These are phyloP conservation scores for Scaptomyza polygonia DNA, from an alignment of 2,888 invertebrate genomes.

Conservation along the genomic window DNA sequence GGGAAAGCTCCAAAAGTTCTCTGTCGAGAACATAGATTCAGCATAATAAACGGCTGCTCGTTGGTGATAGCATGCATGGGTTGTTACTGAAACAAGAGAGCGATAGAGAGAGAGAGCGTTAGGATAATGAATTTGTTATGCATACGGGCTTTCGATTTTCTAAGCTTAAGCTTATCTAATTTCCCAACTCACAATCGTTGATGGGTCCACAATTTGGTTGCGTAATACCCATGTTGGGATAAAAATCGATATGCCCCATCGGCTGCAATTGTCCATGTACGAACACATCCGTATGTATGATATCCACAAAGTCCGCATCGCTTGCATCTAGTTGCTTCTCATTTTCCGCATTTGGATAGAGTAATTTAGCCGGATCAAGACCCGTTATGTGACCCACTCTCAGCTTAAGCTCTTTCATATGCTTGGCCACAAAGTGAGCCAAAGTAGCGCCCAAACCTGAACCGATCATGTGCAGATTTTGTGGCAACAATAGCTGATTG, in stretches of 20 bases:
- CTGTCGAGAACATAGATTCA: constrained; percentile 85
- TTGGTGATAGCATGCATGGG: constrained; percentile 85
- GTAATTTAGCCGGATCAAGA: constrained; percentile 87
- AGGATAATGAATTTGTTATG: too few species aligned
- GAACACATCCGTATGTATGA: constrained; percentile 87
- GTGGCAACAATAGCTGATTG: neutral
- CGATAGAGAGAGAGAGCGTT: neutral
- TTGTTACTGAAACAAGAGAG: neutral
- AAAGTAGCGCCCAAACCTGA: constrained; percentile 3
- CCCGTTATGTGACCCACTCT: constrained; percentile 85
- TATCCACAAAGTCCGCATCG: constrained; percentile 87
- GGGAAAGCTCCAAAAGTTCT: constrained; percentile 84
- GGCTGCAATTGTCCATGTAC: constrained; percentile 85
- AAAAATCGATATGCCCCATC: constrained; percentile 86
- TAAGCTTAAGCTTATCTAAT: too few species aligned
- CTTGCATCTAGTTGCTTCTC: constrained; percentile 85
- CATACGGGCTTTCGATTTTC: too few species aligned
- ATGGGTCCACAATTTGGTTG: constrained; percentile 86
- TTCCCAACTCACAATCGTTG: constrained; percentile 10
- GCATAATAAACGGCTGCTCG: constrained; percentile 86
- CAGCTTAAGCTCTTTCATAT: neutral
- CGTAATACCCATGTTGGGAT: constrained; percentile 86
- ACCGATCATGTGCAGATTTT: constrained; percentile 5
- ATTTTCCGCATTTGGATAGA: constrained; percentile 85
- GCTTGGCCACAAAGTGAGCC: neutral